Evolutionary conservation across 2,888 invertebrate genomes (phyloP), one percentile per base, ranked within the genome.

Genomic region (Amphiduros pacificus): DNA sequence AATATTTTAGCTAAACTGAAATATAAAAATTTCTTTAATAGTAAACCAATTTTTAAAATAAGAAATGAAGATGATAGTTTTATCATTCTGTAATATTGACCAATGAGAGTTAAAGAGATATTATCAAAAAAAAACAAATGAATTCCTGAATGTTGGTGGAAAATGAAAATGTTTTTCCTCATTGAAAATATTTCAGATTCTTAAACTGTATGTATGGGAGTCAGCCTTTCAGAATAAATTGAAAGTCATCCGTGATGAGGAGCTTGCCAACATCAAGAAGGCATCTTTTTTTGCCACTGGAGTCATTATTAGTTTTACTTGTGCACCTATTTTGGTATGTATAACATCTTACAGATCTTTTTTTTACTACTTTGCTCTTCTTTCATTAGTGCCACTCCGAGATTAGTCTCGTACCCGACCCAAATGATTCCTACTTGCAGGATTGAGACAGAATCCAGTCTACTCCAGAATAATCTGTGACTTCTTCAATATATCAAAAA

Each of bases 171-270:
- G 24, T 52, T 52, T 14, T 2, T n/a, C n/a, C n/a, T n/a, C n/a
- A n/a, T n/a, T n/a, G n/a, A n/a, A n/a, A n/a, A n/a, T n/a, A n/a
- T n/a, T n/a, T n/a, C 26, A 56, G 56, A 49, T 56, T 28, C 44
- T 56, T 22, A 56, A 56, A 41, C 49, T 56, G 44, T 56, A 56
- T 29, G 56, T 49, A 6, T 56, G 56, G 56, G 56, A 56, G 28
- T 44, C 48, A 17, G 56, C 56, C 48, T 56, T 56, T 49, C 56
- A 56, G 31, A 27, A 56, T 17, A 56, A 56, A n/a, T 32, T 56
- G 48, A 32, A 44, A 2, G 56, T 1, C 6, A 56, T 56, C 22
- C 56, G 56, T n/a, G 26, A 56, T 20, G 2, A 28, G 31, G 56
- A 56, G 22, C 29, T 56, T 17, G 24, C 14, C 29, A 48, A 28